Evolutionary conservation across 2,113 vertebrate species (phyloP).

Genomic region (Monarcha castaneiventris): DNA sequence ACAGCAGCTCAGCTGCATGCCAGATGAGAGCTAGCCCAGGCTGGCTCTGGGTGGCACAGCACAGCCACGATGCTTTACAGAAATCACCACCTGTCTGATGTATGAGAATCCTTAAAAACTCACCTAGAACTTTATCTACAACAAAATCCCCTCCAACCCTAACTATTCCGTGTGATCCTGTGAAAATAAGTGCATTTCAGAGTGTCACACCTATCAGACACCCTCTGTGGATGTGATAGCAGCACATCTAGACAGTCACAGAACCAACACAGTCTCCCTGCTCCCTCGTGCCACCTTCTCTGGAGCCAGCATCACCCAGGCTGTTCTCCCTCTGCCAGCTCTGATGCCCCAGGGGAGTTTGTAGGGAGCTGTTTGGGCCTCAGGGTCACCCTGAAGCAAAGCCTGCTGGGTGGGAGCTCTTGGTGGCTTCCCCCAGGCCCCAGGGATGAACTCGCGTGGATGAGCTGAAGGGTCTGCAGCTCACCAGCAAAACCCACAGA

Average conservation of each 20-base stretch:
- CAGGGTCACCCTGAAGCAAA: background rate
- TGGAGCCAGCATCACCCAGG: background rate
- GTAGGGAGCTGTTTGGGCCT: background rate
- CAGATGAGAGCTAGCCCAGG: background rate
- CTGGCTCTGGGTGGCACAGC: background rate
- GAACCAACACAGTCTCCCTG: fast-evolving
- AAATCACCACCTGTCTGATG: background rate
- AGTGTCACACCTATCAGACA: background rate
- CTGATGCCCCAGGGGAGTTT: background rate
- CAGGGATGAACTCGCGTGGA: fast-evolving
- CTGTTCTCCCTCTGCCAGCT: background rate
- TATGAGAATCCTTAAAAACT: background rate
- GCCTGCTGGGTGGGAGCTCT: fast-evolving
- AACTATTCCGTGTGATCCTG: too few species aligned
- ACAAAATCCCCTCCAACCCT: background rate
- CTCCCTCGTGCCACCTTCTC: background rate
- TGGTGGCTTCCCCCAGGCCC: background rate
- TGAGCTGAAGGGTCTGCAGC: background rate
- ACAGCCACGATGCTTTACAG: fast-evolving
- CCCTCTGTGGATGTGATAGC: background rate
- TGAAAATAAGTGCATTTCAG: background rate
- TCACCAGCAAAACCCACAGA: background rate
- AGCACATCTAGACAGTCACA: background rate
- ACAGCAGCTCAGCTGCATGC: background rate
- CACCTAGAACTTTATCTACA: background rate